Base-by-base conservation (phyloP, 2,888 invertebrate genomes). In the Melanotus villosus region DNA sequence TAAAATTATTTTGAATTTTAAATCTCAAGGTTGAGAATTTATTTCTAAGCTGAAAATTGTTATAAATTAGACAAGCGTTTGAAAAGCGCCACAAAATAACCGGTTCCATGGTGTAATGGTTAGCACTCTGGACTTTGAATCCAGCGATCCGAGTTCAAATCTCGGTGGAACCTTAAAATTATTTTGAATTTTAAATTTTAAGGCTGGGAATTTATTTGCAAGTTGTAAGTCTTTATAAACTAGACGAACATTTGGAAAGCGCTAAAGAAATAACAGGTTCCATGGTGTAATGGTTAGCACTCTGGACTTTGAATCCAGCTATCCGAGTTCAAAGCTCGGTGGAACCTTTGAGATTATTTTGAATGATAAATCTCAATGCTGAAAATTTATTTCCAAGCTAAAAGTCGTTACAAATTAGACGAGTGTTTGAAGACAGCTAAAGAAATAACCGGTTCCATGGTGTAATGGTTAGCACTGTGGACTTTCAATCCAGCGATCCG, bases 291-390 rank as follows among this genome's bases (percentile, higher is more conserved):
- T 88, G 90, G 90, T 91, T 89, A 91, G 90, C 90, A 91, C 90
- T 91, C 89, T 90, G 90, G 90, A 91, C 90, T 91, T 88, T 90
- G 90, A 91, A 91, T 91, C 90, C 90, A 90, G 90, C 90, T 90
- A 91, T 90, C 90, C 90, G 90, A 90, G 90, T 91, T 91, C 90
- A 90, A 91, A 89, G 90, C 90, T 91, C 90, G 90, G 90, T 90
- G 90, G 90, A 86, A 90, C 90, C 90, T 58, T 38, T 26, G 41
- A 5, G 10, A 32, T 9, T 32, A 10, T 32, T 32, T 32, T 32
- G 10, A 32, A 32, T 10, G 7, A 10, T 32, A 32, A n/a, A n/a
- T n/a, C n/a, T n/a, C n/a, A n/a, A n/a, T n/a, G n/a, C n/a, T n/a
- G n/a, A n/a, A n/a, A n/a, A n/a, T n/a, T n/a, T n/a, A n/a, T 4